Base-by-base conservation (phyloP, 2,888 invertebrate genomes). In the Caenorhabditis macrosperma region DNA sequence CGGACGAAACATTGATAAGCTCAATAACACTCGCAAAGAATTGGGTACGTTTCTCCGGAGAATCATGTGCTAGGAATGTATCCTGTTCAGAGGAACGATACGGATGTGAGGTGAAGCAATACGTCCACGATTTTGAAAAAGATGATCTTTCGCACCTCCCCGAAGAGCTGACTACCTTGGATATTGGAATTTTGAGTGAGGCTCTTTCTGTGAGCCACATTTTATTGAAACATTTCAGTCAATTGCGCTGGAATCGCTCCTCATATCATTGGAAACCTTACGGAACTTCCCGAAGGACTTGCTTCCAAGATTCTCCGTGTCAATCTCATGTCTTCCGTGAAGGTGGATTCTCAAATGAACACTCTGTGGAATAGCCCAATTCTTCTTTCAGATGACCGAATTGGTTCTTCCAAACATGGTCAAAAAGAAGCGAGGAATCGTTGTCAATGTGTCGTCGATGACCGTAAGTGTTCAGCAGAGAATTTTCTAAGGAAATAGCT, bases 241-340 rank as follows among this genome's bases (percentile, higher is more conserved):
- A 90, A 90, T 59, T 90, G 89, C 57, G 90, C 86, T n/a, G 90
- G 90, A 61, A 89, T 89, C 26, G 90, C 87, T 12, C 90, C 90
- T 2, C 74, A 78, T 12, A 71, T 74, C 20, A 84, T 90, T 46
- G 90, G 84, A 54, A 87, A 86, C 30, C 72, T 89, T n/a, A 75
- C 81, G 3, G 90, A 90, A 52, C 74, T 87, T 26, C 86, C 86
- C 5, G 72, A 79, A 35, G 88, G 88, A 24, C 63, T 88, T 1
- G 82, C 88, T 0, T 88, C 90, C 0, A 86, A 85, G 41, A 89
- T 90, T 76, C 76, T 90, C 4, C 77, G 84, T 26, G 90, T 90
- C 15, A 90, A 90, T 61, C 63, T 90, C 20, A 83, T 88, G 82
- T 87, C 88, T 10, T 64, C 80, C 55, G 81, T 90, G 22, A 86